phyloP scores from a whole-genome alignment of 2,113 vertebrate species.

The Mesocricetus auratus region DNA sequence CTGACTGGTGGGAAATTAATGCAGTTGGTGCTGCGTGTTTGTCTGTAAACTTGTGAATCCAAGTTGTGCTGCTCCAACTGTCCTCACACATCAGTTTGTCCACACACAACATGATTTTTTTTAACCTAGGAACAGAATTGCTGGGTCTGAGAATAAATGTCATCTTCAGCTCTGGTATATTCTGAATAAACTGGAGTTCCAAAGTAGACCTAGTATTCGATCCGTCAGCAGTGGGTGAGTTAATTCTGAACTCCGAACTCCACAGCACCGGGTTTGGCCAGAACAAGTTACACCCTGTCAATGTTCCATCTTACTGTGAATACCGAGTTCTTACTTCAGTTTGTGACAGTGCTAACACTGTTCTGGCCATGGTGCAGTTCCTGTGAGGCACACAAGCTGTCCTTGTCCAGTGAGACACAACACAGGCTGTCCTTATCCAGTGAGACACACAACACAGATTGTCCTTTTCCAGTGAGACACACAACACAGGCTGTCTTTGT shows the following conservation, averaged over 20 bases:
- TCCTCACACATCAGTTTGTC: not conserved
- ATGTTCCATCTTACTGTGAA: constrained; percentile 10
- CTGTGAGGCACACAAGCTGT: not conserved
- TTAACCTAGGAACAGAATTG: not conserved
- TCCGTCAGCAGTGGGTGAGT: not conserved
- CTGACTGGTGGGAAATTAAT: not conserved
- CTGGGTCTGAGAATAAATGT: not conserved
- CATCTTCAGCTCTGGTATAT: not conserved
- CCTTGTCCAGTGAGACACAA: not conserved
- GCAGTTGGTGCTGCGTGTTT: not conserved
- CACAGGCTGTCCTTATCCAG: not conserved
- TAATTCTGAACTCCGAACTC: not conserved
- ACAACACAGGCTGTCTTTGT: not conserved
- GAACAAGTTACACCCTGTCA: no score
- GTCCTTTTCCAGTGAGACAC: not conserved
- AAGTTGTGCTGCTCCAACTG: not conserved
- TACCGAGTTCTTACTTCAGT: not conserved
- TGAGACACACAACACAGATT: not conserved
- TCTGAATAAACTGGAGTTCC: not conserved
- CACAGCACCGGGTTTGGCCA: not conserved
- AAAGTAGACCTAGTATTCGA: not conserved
- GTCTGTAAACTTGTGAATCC: not conserved
- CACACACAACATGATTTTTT: not conserved
- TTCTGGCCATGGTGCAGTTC: not conserved
- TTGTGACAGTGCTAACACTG: not conserved